These are phyloP conservation scores for Hippocampus guttulatus DNA, from an alignment of 2,113 vertebrate species.

Conservation along the genomic window DNA sequence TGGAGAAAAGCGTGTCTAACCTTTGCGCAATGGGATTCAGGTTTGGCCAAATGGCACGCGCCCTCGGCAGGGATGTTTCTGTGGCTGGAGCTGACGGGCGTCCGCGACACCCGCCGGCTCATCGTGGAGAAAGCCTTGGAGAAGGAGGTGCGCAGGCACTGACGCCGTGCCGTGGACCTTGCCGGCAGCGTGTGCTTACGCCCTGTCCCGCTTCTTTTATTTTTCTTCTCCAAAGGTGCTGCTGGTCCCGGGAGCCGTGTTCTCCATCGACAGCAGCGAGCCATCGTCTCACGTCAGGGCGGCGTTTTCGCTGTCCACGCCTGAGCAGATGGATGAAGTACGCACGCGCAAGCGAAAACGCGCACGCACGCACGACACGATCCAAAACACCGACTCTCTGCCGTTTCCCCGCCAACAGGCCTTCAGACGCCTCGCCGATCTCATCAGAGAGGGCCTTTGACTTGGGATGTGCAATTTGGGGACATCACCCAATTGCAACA, in stretches of 20 bases:
- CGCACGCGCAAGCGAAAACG: slow-evolving; percentile 5
- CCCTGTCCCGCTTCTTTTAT: not conserved
- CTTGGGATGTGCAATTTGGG: not conserved
- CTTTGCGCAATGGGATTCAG: slow-evolving; percentile 49
- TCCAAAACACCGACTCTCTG: slow-evolving; percentile 1
- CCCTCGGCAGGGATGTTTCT: slow-evolving; percentile 92
- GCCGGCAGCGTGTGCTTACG: not conserved
- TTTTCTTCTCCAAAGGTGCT: slow-evolving; percentile 72
- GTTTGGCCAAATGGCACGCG: slow-evolving; percentile 85
- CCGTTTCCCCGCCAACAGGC: slow-evolving; percentile 67
- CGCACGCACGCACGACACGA: slow-evolving; percentile 8
- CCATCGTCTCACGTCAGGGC: slow-evolving; percentile 83
- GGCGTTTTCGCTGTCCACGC: slow-evolving; percentile 82
- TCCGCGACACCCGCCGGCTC: slow-evolving; percentile 79
- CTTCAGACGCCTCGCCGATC: slow-evolving; percentile 80
- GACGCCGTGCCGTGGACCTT: no score
- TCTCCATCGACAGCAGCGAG: slow-evolving; percentile 75
- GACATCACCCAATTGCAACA: not conserved
- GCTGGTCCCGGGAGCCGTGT: slow-evolving; percentile 82
- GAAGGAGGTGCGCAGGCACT: slow-evolving; percentile 77
- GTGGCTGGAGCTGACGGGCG: slow-evolving; percentile 88
- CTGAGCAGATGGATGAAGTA: slow-evolving; percentile 85
- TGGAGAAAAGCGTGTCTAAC: no score
- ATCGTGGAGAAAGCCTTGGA: slow-evolving; percentile 87
- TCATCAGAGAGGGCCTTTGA: slow-evolving; percentile 81